Base-by-base conservation (phyloP, 2,113 vertebrate species). In the Callorhinus ursinus region DNA sequence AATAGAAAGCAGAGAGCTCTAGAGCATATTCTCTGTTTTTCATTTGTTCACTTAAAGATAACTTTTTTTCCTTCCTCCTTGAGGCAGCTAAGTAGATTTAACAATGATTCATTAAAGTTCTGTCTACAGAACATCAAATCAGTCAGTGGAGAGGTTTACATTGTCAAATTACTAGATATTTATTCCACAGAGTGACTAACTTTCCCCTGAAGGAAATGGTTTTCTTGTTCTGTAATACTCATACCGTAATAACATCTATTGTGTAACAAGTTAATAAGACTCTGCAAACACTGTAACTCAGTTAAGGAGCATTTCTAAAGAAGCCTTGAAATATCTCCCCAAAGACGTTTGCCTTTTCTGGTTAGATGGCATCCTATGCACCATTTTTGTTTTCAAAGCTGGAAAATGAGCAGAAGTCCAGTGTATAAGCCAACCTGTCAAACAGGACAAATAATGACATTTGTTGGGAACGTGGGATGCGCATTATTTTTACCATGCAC, bases 131-230 rank as follows among this genome's bases (percentile, higher is more conserved):
- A n/a, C 76, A 26, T n/a, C 22, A 11, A 7, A 10, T 51, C 81
- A 12, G 81, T 24, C 85, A 0, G 10, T 1, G 15, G 42, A 80
- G 28, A 39, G 33, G 10, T 36, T 94, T 82, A 57, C 72, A 67
- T 1, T 24, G 31, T 63, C 63, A 28, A 4, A 88, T 84, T 28
- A 53, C 51, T 19, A 31, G 80, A 26, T 39, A 31, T 26, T 59
- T 46, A 49, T 89, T 85, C 65, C 57, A 18, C 49, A 36, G 3
- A 9, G 24, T 21, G n/a, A 26, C 61, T 28, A 11, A 79, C 28
- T 57, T n/a, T 31, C 31, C 2, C 2, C 28, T 0, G 3, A 21
- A 55, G 55, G 2, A 0, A 0, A 4, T 1, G 5, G 31, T 5
- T 33, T 55, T 15, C 55, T 9, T 10, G 8, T 16, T 24, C 63